Evolutionary conservation across 2,113 vertebrate species (phyloP).

Genomic region (Felis catus): F.catus_Fca126_mat1.0 CM031426.1:7483001-7483500

Average conservation of each 20-base stretch:
- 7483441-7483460: too few species aligned
- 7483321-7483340: too few species aligned
- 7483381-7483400: too few species aligned
- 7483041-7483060: not conserved
- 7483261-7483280: not conserved
- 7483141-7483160: not conserved
- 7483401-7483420: too few species aligned
- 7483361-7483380: too few species aligned
- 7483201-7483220: too few species aligned
- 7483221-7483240: not conserved
- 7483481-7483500: too few species aligned
- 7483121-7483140: not conserved
- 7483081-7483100: not conserved
- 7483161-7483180: not conserved
- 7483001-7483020: not conserved
- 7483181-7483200: not conserved
- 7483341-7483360: too few species aligned
- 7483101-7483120: not conserved
- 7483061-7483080: not conserved
- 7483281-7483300: too few species aligned
- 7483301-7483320: too few species aligned
- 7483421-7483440: too few species aligned
- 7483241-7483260: not conserved
- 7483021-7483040: not conserved
- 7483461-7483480: not conserved